Percentiles rank a stretch among this genome's conserved stretches.
Evolutionary conservation across 1,140 invertebrate species (phyloP).

Genomic region (Ylistrum balloti): DNA sequence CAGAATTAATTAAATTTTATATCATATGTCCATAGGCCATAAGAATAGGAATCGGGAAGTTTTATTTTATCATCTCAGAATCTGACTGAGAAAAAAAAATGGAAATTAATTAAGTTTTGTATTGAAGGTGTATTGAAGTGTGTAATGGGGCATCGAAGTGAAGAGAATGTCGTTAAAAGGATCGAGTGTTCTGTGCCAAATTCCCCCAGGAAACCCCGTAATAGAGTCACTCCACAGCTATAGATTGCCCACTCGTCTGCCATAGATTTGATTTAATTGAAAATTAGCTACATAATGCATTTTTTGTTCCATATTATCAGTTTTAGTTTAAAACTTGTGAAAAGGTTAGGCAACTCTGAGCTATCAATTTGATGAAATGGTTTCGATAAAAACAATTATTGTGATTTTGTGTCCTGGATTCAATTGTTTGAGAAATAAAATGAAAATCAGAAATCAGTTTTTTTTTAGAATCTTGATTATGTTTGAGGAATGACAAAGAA

Average conservation of each 20-base stretch:
- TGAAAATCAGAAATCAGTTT: neutral
- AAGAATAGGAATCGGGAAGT: slow-evolving; percentile 8
- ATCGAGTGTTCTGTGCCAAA: slow-evolving; percentile 18
- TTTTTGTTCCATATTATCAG: neutral
- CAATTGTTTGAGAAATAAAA: neutral
- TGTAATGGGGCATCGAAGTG: neutral
- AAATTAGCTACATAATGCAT: slow-evolving; percentile 2
- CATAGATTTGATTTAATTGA: slow-evolving; percentile 30
- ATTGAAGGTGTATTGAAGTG: slow-evolving; percentile 23
- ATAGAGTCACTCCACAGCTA: neutral
- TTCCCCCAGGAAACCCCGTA: neutral
- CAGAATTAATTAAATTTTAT: slow-evolving; percentile 24
- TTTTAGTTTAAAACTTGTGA: slow-evolving; percentile 22
- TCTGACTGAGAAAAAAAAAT: slow-evolving; percentile 16
- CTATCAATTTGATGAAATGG: neutral
- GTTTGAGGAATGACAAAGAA: neutral
- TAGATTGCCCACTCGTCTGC: neutral
- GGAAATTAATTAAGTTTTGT: slow-evolving; percentile 35
- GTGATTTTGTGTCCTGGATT: neutral
- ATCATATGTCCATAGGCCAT: slow-evolving; percentile 14
- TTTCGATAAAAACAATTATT: neutral
- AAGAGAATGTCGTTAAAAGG: slow-evolving; percentile 3
- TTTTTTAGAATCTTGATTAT: neutral
- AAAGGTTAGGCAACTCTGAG: neutral
- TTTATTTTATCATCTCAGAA: neutral